These are phyloP conservation scores for Noctua janthe DNA, from an alignment of 2,888 invertebrate species.

Conservation along the genomic window DNA sequence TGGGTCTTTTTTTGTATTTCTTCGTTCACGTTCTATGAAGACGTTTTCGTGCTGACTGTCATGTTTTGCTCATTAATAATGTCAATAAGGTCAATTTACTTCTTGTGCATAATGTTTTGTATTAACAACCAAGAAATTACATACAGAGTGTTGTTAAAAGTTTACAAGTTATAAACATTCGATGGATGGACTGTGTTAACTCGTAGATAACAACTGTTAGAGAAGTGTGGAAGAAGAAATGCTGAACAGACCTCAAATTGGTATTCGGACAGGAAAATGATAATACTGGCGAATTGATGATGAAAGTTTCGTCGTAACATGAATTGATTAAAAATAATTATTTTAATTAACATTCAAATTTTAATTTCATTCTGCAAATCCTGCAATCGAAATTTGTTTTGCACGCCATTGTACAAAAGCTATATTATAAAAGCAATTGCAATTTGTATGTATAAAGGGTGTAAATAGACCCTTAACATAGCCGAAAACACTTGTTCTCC, in stretches of 20 bases:
- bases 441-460: no score
- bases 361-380: no score
- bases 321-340: not conserved
- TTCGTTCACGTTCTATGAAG: constrained; percentile 7
- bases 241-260: not conserved
- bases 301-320: not conserved
- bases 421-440: no score
- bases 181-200: not conserved
- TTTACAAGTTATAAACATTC: not conserved
- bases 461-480: no score
- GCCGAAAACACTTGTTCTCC: no score
- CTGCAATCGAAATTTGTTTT: no score
- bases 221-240: not conserved
- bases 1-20: constrained; percentile 19
- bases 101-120: constrained; percentile 62
- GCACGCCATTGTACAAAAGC: no score
- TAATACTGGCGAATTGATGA: not conserved
- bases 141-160: constrained; percentile 66
- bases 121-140: constrained; percentile 47
- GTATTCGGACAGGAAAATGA: not conserved
- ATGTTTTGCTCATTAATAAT: constrained; percentile 70
- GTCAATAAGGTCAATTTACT: constrained; percentile 71
- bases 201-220: not conserved
- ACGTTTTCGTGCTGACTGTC: constrained; percentile 53
- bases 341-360: not conserved